A percentile compares a stretch with the other conserved stretches of the same genome.
Evolutionary conservation across 2,888 invertebrate genomes (phyloP).

Genomic region (Hanleya hanleyi): DNA sequence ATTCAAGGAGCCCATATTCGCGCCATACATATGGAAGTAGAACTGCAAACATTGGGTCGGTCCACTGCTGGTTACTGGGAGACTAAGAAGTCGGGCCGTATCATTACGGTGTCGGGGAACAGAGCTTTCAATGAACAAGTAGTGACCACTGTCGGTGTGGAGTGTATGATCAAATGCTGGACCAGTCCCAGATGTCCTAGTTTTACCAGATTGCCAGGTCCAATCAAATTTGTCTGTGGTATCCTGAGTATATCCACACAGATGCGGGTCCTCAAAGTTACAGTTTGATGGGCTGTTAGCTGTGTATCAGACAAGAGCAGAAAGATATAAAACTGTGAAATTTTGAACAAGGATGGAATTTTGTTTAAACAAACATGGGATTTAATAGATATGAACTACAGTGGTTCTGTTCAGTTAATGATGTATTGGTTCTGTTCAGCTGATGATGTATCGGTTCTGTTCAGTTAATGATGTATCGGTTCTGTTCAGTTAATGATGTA

Average conservation of each 20-base stretch:
- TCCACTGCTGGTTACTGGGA: constrained; percentile 41
- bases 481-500: too few relatives aligned
- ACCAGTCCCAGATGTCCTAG: constrained; percentile 51
- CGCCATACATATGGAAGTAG: constrained; percentile 65
- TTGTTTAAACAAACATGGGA: too few relatives aligned
- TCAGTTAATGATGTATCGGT: too few relatives aligned
- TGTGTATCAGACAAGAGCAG: too few relatives aligned
- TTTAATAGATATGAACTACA: too few relatives aligned
- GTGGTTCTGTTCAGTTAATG: too few relatives aligned
- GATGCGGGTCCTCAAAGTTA: constrained; percentile 31
- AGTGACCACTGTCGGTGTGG: constrained; percentile 49
- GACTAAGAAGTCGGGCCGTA: constrained; percentile 46
- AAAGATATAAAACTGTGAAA: too few relatives aligned
- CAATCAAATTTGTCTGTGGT: constrained; percentile 49
- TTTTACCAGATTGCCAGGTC: constrained; percentile 47
- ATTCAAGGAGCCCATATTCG: constrained; percentile 51
- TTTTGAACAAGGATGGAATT: too few relatives aligned
- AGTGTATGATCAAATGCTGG: constrained; percentile 57
- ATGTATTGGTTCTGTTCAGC: too few relatives aligned
- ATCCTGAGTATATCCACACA: constrained; percentile 56
- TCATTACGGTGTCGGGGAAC: constrained; percentile 44
- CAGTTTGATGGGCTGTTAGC: constrained; percentile 14
- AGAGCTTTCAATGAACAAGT: constrained; percentile 62
- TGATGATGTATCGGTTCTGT: too few relatives aligned
- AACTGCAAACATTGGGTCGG: constrained; percentile 47